Evolutionary conservation across 2,888 invertebrate genomes (phyloP).

Genomic region (Mimumesa dahlbomi): DNA sequence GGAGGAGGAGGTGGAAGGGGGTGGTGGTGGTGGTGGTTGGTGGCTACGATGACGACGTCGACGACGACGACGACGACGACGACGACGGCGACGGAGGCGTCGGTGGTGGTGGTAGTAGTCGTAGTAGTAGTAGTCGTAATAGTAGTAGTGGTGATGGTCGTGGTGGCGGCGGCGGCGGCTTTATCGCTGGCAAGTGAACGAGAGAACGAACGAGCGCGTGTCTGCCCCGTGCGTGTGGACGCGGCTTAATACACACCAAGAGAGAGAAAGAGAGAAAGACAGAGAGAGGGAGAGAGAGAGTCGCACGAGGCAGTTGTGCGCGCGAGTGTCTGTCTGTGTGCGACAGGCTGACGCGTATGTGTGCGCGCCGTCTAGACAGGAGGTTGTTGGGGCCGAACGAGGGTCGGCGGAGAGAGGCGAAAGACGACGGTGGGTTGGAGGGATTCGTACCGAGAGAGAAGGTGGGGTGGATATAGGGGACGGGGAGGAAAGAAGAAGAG

Average conservation of each 20-base stretch:
- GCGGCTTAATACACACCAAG: slow-evolving; percentile 54
- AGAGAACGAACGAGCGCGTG: slow-evolving; percentile 24
- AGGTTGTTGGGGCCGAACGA: slow-evolving; percentile 73
- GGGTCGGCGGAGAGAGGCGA: slow-evolving; percentile 58
- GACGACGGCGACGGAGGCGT: neutral
- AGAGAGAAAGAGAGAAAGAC: no score
- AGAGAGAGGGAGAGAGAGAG: no score
- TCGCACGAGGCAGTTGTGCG: slow-evolving; percentile 48
- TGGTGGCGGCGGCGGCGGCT: slow-evolving; percentile 33
- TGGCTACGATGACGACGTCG: slow-evolving; percentile 11
- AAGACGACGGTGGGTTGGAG: slow-evolving; percentile 56
- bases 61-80: slow-evolving; percentile 6
- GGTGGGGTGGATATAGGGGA: slow-evolving; percentile 45
- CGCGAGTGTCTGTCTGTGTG: slow-evolving; percentile 42
- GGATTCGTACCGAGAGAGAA: slow-evolving; percentile 42
- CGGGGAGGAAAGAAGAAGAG: slow-evolving; percentile 22
- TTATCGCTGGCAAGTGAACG: slow-evolving; percentile 45
- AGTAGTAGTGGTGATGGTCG: neutral
- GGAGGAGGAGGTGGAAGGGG: neutral
- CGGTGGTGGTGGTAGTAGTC: neutral
- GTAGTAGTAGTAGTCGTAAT: neutral
- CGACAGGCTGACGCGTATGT: slow-evolving; percentile 36
- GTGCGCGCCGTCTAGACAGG: slow-evolving; percentile 77
- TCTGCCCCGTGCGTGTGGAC: slow-evolving; percentile 53
- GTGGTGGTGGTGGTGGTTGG: no score